Evolutionary conservation across 1,140 invertebrate genomes (phyloP).

Genomic region (Papilio xuthus): DNA sequence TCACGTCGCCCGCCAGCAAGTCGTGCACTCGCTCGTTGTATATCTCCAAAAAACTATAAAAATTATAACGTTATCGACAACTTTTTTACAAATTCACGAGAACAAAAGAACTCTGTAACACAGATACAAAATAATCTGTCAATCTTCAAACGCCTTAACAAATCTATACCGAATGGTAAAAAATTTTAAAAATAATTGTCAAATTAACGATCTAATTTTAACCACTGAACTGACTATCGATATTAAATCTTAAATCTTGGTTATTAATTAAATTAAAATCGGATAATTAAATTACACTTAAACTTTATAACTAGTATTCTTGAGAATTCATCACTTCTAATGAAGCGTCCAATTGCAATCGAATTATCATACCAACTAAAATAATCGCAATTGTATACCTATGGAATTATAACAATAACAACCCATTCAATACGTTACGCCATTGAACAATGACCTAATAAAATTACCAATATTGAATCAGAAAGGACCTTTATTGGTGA

Average conservation of each 20-base stretch:
- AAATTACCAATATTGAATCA: slow-evolving; percentile 6
- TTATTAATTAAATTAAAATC: too few species aligned
- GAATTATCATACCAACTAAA: neutral
- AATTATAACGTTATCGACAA: slow-evolving; percentile 2
- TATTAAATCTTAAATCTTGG: too few species aligned
- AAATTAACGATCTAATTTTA: too few species aligned
- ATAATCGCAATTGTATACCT: neutral
- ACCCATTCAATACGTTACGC: neutral
- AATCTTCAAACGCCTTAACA: neutral
- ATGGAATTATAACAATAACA: slow-evolving; percentile 1
- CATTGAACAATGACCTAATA: neutral
- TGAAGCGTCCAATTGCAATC: neutral
- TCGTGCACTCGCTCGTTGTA: slow-evolving; percentile 94
- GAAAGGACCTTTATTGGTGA: neutral
- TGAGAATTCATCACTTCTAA: neutral
- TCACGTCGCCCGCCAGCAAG: slow-evolving; percentile 83
- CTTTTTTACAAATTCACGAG: neutral
- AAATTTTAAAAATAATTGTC: too few species aligned
- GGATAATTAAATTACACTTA: neutral
- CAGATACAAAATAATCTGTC: neutral
- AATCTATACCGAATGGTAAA: too few species aligned
- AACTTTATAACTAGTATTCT: neutral
- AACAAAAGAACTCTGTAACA: neutral
- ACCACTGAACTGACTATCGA: too few species aligned
- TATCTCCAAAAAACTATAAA: slow-evolving; percentile 89